Conservation (phyloP, 2,888 invertebrate species). For the Eulithis testata region DNA sequence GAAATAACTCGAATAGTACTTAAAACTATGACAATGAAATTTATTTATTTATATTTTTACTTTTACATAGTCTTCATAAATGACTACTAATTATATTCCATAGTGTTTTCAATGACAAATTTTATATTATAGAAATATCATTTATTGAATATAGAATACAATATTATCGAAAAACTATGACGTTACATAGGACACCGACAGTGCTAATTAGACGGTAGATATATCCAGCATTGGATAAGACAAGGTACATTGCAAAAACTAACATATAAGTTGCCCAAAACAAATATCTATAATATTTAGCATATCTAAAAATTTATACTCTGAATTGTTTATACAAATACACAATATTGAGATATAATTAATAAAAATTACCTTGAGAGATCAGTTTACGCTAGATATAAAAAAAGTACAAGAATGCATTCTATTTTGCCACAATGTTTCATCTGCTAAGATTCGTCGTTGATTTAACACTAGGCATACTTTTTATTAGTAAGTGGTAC, state of each 20-base stretch:
- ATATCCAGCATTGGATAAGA: conserved; percentile 73
- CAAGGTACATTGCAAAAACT: conserved; percentile 71
- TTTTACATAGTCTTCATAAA: conserved; percentile 76
- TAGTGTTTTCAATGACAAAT: conserved; percentile 81
- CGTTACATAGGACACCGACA: conserved; percentile 79
- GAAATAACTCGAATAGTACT: conserved; percentile 77
- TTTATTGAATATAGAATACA: conserved; percentile 84
- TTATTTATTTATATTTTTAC: conserved; percentile 78
- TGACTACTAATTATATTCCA: conserved; percentile 75
- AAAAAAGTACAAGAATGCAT: conserved; percentile 80
- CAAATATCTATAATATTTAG: conserved; percentile 67
- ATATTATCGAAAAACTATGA: conserved; percentile 83
- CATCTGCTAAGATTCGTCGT: conserved; percentile 70
- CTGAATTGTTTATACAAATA: conserved; percentile 81
- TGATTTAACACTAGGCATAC: conserved; percentile 74
- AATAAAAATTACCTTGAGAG: conserved; percentile 82
- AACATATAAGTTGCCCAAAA: conserved; percentile 73
- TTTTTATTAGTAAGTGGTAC: conserved; percentile 70
- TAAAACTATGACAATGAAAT: conserved; percentile 83
- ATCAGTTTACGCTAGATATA: conserved; percentile 83
- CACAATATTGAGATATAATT: conserved; percentile 79
- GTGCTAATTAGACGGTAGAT: conserved; percentile 72
- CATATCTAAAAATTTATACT: conserved; percentile 77
- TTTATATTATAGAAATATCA: conserved; percentile 82
- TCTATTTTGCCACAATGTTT: conserved; percentile 72